These are phyloP conservation scores for Caenorhabditis sp. DNA, from an alignment of 2,888 invertebrate species.

Conservation along the genomic window DNA sequence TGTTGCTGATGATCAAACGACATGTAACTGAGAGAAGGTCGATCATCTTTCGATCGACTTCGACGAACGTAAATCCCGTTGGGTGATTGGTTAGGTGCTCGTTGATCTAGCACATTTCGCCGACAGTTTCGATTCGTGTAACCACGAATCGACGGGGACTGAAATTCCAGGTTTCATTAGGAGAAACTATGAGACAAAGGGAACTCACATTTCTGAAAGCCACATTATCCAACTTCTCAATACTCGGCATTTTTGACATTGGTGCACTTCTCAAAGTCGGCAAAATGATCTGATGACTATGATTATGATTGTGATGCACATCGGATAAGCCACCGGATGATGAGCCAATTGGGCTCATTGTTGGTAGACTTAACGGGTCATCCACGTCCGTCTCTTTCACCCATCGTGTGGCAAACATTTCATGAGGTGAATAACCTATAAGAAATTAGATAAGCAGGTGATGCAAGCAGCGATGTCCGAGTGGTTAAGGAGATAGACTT, in stretches of 20 bases:
- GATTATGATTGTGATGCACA: conserved; percentile 10
- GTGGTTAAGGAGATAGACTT: conserved; percentile 1
- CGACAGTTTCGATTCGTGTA: conserved; percentile 41
- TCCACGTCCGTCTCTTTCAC: conserved; percentile 57
- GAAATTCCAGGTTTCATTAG: background rate
- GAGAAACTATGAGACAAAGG: background rate
- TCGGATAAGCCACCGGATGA: conserved; percentile 21
- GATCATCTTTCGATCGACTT: conserved; percentile 50
- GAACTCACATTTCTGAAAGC: conserved; percentile 14
- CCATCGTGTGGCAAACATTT: conserved; percentile 36
- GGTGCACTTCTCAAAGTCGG: conserved; percentile 30
- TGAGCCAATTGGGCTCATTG: conserved; percentile 44
- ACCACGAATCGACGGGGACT: conserved; percentile 23
- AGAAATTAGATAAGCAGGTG: too few relatives aligned
- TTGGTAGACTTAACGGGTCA: conserved; percentile 43
- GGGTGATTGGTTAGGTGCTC: conserved; percentile 36
- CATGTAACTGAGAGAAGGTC: conserved; percentile 36
- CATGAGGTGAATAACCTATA: conserved; percentile 31
- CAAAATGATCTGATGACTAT: conserved; percentile 2
- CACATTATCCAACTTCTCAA: conserved; percentile 34
- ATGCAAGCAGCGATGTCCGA: conserved; percentile 1
- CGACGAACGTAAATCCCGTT: conserved; percentile 50
- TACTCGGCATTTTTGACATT: conserved; percentile 40
- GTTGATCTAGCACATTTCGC: conserved; percentile 41
- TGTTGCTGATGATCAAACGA: conserved; percentile 31